Conservation (phyloP, 2,113 vertebrate genomes). For the Aramus guarauna region DNA sequence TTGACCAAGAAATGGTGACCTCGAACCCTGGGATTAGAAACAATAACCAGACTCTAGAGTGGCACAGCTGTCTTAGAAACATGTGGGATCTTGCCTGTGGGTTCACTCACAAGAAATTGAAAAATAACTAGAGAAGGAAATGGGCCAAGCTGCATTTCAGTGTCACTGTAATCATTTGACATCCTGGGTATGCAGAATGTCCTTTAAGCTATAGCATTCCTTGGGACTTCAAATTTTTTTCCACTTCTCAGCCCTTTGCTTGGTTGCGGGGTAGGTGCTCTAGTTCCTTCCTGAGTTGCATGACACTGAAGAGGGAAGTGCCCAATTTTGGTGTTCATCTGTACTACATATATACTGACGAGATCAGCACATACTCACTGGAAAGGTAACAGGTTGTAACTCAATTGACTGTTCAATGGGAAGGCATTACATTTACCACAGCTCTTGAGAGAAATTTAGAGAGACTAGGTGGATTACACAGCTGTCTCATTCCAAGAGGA, state of each 20-base stretch:
- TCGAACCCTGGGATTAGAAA: background rate
- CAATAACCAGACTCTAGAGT: background rate
- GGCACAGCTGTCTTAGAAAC: background rate
- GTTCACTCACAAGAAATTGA: background rate
- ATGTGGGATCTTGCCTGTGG: background rate
- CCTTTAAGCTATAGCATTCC: background rate
- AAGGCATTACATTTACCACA: background rate
- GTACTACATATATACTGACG: background rate
- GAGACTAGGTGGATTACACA: background rate
- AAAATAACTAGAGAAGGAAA: background rate
- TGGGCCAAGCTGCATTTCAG: background rate
- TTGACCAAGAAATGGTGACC: background rate
- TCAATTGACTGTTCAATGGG: background rate
- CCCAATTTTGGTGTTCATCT: background rate
- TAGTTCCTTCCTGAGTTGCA: background rate
- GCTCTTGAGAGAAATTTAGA: background rate
- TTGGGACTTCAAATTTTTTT: background rate
- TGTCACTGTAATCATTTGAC: background rate
- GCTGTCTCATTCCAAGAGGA: background rate
- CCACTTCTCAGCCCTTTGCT: background rate
- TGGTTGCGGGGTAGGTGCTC: background rate
- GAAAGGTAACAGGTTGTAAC: background rate
- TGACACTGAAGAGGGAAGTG: background rate
- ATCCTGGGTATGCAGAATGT: background rate
- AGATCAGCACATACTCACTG: background rate